Percentiles rank a stretch among this genome's conserved stretches.
Conservation (phyloP, 2,113 vertebrate species). For the Excalfactoria chinensis region DNA sequence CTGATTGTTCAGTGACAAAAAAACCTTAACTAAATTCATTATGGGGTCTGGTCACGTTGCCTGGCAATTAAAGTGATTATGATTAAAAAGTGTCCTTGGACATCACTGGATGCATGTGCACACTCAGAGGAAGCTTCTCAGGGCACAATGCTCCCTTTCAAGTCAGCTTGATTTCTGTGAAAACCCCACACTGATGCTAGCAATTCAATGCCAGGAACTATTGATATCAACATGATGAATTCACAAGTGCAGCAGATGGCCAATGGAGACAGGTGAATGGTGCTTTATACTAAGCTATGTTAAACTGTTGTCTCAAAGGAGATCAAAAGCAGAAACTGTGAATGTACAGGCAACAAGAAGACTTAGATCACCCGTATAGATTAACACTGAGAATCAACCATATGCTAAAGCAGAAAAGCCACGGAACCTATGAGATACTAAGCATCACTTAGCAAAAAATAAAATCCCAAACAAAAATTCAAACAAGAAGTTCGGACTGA, state of each 20-base stretch:
- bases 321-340: background rate
- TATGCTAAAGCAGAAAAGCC: background rate
- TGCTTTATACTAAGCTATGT: background rate
- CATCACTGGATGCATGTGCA: background rate
- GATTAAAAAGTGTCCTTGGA: background rate
- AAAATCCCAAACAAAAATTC: background rate
- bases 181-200: background rate
- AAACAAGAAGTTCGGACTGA: background rate
- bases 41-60: background rate
- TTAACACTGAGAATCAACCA: background rate
- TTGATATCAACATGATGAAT: background rate
- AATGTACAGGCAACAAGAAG: background rate
- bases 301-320: background rate
- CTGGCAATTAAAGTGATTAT: constrained; percentile 12
- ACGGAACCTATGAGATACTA: background rate
- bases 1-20: background rate
- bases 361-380: background rate
- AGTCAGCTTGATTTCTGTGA: background rate
- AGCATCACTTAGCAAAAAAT: background rate
- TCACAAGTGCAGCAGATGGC: background rate
- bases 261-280: background rate
- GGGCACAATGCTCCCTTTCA: constrained; percentile 20
- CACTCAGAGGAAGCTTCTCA: accelerated
- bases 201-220: background rate
- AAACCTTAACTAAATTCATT: constrained; percentile 12